These are phyloP conservation scores for Glyphotaelius pellucidus DNA, from an alignment of 2,888 invertebrate species.

Conservation along the genomic window DNA sequence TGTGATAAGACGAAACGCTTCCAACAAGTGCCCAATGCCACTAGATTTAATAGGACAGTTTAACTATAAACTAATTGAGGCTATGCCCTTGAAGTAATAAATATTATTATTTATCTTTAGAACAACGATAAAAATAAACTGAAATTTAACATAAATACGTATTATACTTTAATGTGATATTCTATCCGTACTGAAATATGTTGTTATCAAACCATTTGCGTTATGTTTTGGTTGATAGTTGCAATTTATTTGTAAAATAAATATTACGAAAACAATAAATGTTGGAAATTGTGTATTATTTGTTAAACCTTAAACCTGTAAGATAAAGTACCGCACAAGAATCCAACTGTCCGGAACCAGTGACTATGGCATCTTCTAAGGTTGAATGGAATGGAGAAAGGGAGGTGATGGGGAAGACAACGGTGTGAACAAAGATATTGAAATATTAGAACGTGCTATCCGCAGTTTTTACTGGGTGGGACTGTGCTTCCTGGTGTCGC, in stretches of 20 bases:
- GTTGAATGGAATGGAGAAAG: too few relatives aligned
- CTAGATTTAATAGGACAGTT: conserved; percentile 73
- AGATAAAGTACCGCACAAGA: too few relatives aligned
- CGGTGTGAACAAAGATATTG: too few relatives aligned
- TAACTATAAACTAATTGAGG: conserved; percentile 67
- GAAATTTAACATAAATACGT: background rate
- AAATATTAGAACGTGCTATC: too few relatives aligned
- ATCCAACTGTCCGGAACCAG: too few relatives aligned
- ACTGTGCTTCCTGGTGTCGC: too few relatives aligned
- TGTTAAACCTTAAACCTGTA: background rate
- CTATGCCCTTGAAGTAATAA: background rate
- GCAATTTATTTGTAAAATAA: background rate
- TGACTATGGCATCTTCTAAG: too few relatives aligned
- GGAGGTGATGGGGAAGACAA: too few relatives aligned
- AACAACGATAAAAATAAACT: background rate
- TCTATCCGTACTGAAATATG: background rate
- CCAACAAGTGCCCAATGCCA: conserved; percentile 71
- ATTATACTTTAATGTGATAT: background rate
- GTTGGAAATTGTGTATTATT: background rate
- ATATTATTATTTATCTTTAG: background rate
- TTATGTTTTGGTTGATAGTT: background rate
- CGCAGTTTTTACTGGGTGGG: too few relatives aligned
- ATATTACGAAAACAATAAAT: background rate
- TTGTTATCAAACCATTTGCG: background rate
- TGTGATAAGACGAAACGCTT: conserved; percentile 68